A percentile compares a stretch with the other conserved stretches of the same genome.
Conservation (phyloP, 2,113 vertebrate genomes). For the Megaceryle maxima region DNA sequence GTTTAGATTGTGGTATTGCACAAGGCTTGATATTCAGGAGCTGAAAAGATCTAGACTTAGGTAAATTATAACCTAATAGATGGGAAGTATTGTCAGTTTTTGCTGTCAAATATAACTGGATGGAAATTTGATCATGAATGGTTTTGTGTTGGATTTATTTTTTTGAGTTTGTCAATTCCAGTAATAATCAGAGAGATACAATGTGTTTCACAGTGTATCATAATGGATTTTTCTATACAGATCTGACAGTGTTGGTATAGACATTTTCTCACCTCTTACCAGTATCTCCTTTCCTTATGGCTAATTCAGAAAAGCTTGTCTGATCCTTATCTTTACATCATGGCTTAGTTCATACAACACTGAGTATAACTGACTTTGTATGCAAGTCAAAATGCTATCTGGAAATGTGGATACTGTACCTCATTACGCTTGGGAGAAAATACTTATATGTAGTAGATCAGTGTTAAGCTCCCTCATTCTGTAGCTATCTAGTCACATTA, state of each 20-base stretch:
- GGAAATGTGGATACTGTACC: background rate
- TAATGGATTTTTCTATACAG: background rate
- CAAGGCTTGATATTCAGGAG: background rate
- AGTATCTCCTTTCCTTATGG: background rate
- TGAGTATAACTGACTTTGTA: background rate
- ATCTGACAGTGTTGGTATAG: background rate
- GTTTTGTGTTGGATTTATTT: background rate
- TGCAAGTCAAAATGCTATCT: background rate
- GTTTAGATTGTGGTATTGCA: background rate
- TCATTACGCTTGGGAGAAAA: background rate
- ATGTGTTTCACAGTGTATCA: rapidly evolving
- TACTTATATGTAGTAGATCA: background rate
- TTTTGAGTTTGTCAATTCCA: background rate
- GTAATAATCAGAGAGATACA: background rate
- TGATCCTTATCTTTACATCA: background rate
- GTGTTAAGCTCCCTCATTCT: background rate
- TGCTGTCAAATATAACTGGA: background rate
- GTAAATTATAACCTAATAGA: background rate
- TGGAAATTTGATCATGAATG: background rate
- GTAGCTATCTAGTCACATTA: background rate
- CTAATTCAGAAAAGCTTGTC: background rate
- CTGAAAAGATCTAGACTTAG: background rate
- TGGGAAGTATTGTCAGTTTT: background rate
- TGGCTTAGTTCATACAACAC: background rate
- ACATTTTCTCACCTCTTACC: background rate